A percentile compares a stretch with the other conserved stretches of the same genome.
phyloP scores from a whole-genome alignment of 2,888 invertebrate genomes.

The Bimastos eiseni region DNA sequence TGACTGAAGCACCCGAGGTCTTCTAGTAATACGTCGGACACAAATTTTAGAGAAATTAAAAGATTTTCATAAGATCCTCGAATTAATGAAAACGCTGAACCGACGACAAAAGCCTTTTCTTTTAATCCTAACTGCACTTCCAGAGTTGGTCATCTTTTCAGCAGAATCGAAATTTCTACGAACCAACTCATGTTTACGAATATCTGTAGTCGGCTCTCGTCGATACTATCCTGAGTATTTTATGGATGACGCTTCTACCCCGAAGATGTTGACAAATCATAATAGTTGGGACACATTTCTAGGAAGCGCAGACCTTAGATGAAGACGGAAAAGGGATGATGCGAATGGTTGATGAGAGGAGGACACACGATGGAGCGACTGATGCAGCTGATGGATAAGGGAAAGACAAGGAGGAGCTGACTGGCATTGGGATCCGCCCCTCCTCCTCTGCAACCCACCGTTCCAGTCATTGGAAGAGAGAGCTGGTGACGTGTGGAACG shows the following conservation, averaged over 20 bases:
- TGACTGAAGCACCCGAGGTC: no score
- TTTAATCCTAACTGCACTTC: neutral
- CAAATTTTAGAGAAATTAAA: neutral
- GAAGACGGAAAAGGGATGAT: neutral
- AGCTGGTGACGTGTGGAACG: neutral
- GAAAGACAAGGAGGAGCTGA: neutral
- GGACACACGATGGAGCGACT: neutral
- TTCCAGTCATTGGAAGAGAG: neutral
- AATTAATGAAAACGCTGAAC: neutral
- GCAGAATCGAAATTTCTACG: neutral
- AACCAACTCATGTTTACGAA: neutral
- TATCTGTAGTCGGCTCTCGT: neutral
- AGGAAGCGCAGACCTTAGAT: neutral
- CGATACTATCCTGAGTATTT: neutral
- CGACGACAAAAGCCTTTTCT: neutral
- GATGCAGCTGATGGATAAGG: neutral
- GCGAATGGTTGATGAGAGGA: neutral
- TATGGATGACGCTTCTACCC: neutral
- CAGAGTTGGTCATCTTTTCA: neutral
- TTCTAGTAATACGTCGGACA: neutral
- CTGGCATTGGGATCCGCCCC: neutral
- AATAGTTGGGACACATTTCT: neutral
- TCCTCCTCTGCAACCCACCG: neutral
- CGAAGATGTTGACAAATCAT: conserved; percentile 6
- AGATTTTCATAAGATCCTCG: neutral